These are phyloP conservation scores for Hyles euphorbiae DNA, from an alignment of 1,140 invertebrate species.

Conservation along the genomic window DNA sequence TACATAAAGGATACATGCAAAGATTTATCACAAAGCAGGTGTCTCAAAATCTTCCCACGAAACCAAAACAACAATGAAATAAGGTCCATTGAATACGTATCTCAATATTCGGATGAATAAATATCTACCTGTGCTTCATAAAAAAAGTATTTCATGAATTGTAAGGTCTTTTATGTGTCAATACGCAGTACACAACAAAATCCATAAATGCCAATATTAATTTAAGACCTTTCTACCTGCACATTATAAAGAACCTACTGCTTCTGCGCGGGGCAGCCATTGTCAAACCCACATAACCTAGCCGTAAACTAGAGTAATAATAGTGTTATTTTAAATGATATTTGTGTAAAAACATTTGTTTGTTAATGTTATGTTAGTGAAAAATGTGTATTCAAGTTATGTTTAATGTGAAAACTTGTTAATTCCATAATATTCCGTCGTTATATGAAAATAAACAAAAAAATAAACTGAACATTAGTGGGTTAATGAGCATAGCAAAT, in stretches of 20 bases:
- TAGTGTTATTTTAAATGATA: conserved; percentile 1
- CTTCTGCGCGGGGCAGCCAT: conserved; percentile 52
- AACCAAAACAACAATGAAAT: conserved; percentile 12
- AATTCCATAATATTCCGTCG: no score
- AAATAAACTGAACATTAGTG: no score
- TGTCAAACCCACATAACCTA: conserved; percentile 29
- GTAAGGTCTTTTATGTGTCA: neutral
- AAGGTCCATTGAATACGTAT: conserved; percentile 8
- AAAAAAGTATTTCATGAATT: neutral
- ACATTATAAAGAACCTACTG: conserved; percentile 35
- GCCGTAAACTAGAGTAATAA: conserved; percentile 2
- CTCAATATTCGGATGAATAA: conserved; percentile 1
- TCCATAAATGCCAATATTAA: conserved; percentile 31
- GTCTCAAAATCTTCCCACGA: conserved; percentile 21
- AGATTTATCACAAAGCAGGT: conserved; percentile 1
- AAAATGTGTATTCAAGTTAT: no score
- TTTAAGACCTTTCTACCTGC: conserved; percentile 47
- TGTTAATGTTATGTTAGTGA: no score
- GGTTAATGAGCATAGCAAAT: no score
- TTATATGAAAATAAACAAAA: no score
- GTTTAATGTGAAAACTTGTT: no score
- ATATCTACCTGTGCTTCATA: conserved; percentile 12
- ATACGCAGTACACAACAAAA: conserved; percentile 24
- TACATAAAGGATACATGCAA: neutral
- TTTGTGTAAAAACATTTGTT: no score